Base-by-base conservation (phyloP, 1,140 invertebrate species). In the Bombus cullumanus region DNA sequence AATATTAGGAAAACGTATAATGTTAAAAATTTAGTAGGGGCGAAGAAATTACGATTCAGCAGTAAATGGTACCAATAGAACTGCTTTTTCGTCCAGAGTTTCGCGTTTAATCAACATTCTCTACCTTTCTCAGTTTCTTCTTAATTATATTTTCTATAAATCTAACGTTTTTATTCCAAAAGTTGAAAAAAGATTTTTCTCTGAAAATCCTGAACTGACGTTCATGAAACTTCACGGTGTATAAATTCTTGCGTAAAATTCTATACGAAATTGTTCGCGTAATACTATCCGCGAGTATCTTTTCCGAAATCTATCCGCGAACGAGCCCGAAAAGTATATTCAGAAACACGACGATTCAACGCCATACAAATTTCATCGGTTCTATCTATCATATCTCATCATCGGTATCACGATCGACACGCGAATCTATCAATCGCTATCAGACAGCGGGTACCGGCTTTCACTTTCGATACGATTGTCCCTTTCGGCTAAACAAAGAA, bases 31-130 rank as follows among this genome's bases (percentile, higher is more conserved):
- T 1, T n/a, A n/a, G 25, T 2, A 57, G 43, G 31, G 31, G 3
- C 34, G 47, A 4, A 37, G 22, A 57, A 75, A 37, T 47, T 18
- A 25, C 39, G 72, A 34, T 37, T 28, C 31, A 82, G 43, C 81
- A 83, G 41, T 76, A 66, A 75, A 83, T 13, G 6, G 39, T n/a
- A 28, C 15, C 5, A 43, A 73, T 41, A 62, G 53, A 73, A 81
- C n/a, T 43, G 39, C 13, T 74, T 59, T 81, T 41, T n/a, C 9
- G 22, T 31, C 37, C 8, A 47, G 8, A 81, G 37, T 31, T 28
- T 68, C 71, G 39, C 47, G 47, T 53, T 22, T 53, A 53, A 53
- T 53, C 8, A 53, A 53, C 18, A 2, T 22, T 53, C 18, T 53
- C 47, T 22, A 53, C 1, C 1, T 18, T 22, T 2, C 47, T 53